Evolutionary conservation across 2,113 vertebrate species (phyloP).

Genomic region (Scomber colias): DNA sequence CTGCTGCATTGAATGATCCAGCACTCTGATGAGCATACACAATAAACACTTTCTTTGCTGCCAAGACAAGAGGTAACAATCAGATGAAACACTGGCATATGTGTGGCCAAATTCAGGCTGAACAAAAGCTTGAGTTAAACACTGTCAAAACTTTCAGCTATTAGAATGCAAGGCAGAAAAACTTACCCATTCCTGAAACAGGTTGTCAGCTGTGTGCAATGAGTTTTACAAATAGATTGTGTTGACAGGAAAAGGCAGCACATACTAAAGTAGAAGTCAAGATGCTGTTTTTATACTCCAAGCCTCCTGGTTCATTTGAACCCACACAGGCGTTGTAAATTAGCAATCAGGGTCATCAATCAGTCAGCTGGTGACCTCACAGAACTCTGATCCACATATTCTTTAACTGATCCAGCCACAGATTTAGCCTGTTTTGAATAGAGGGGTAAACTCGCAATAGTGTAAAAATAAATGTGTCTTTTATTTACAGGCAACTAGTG

Average conservation of each 20-base stretch:
- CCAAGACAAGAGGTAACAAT: background rate
- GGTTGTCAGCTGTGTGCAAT: background rate
- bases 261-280: accelerated
- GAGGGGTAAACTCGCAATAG: background rate
- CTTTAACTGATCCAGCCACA: background rate
- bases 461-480: background rate
- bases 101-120: background rate
- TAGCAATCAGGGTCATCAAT: slow-evolving; percentile 47
- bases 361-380: slow-evolving; percentile 24
- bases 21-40: slow-evolving; percentile 85
- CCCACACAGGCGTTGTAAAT: slow-evolving; percentile 60
- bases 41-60: slow-evolving; percentile 79
- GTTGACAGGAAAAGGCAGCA: background rate
- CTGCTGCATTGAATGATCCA: slow-evolving; percentile 87
- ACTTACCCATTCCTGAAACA: slow-evolving; percentile 51
- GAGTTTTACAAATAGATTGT: no score
- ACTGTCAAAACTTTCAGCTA: background rate
- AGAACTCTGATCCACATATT: background rate
- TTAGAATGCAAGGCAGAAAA: background rate
- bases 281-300: slow-evolving; percentile 42
- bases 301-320: background rate
- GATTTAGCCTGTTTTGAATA: slow-evolving; percentile 14
- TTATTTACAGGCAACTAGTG: background rate
- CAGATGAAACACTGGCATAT: background rate
- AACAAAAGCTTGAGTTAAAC: background rate